Conservation (phyloP, 2,888 invertebrate genomes). For the Nudaria mundana region DNA sequence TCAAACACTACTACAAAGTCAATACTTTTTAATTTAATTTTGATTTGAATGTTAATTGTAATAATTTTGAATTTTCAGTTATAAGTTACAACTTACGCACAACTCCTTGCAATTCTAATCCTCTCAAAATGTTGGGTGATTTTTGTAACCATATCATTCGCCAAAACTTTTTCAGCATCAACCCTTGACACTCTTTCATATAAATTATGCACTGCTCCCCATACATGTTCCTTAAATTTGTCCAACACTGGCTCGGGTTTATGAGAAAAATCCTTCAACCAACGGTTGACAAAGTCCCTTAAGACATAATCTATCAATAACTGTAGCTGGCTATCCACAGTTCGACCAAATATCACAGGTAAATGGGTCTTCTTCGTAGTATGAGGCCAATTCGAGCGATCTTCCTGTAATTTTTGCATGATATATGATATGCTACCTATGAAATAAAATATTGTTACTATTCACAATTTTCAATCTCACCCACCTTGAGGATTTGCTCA, state of each 20-base stretch:
- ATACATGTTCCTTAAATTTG: slow-evolving; percentile 89
- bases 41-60: too few species aligned
- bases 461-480: neutral
- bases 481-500: slow-evolving; percentile 83
- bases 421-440: neutral
- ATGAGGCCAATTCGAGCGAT: slow-evolving; percentile 64
- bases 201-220: slow-evolving; percentile 88
- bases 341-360: slow-evolving; percentile 90
- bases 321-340: slow-evolving; percentile 91
- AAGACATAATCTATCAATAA: slow-evolving; percentile 90
- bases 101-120: slow-evolving; percentile 88
- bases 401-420: slow-evolving; percentile 48
- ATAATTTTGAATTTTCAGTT: too few species aligned
- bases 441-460: neutral
- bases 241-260: slow-evolving; percentile 84
- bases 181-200: slow-evolving; percentile 87
- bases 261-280: slow-evolving; percentile 87
- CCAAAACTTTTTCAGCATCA: slow-evolving; percentile 91
- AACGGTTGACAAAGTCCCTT: slow-evolving; percentile 89
- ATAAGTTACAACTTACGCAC: slow-evolving; percentile 82
- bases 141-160: slow-evolving; percentile 90
- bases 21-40: too few species aligned
- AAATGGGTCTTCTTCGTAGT: slow-evolving; percentile 78
- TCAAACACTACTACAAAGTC: too few species aligned
- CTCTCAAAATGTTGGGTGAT: slow-evolving; percentile 93